A percentile compares a stretch with the other conserved stretches of the same genome.
phyloP scores from a whole-genome alignment of 2,797 vertebrate genomes.

The Microctenopoma lineatum region DNA sequence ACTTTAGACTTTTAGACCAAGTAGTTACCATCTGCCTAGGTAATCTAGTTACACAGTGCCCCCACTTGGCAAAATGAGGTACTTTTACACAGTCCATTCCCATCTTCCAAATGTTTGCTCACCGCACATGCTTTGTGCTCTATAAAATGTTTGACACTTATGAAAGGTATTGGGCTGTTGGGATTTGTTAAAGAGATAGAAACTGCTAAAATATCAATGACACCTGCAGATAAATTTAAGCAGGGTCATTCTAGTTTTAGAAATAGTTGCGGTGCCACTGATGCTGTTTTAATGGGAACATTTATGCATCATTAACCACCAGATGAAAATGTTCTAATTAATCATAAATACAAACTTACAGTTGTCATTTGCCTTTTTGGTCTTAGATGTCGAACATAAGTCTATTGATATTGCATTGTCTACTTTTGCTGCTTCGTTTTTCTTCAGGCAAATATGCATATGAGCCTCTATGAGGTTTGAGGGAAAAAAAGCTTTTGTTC shows the following conservation, averaged over 20 bases:
- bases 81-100: conserved; percentile 1
- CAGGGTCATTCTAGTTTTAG: neutral
- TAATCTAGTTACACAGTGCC: conserved; percentile 56
- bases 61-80: conserved; percentile 47
- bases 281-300: neutral
- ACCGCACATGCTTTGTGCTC: neutral
- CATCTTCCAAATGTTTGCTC: neutral
- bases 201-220: too few relatives aligned
- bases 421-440: too few relatives aligned
- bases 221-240: too few relatives aligned
- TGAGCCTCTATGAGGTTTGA: too few relatives aligned
- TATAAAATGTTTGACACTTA: neutral
- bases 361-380: too few relatives aligned
- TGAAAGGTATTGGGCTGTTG: neutral
- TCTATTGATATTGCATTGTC: too few relatives aligned
- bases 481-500: too few relatives aligned
- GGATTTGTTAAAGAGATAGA: too few relatives aligned
- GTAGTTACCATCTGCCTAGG: neutral
- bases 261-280: neutral
- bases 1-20: neutral
- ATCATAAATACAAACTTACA: too few relatives aligned
- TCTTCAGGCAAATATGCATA: too few relatives aligned
- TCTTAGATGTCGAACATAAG: too few relatives aligned
- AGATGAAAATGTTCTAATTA: too few relatives aligned
- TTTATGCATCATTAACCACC: neutral